These are phyloP conservation scores for Anagrus nilaparvatae DNA, from an alignment of 1,140 invertebrate species.

Conservation along the genomic window DNA sequence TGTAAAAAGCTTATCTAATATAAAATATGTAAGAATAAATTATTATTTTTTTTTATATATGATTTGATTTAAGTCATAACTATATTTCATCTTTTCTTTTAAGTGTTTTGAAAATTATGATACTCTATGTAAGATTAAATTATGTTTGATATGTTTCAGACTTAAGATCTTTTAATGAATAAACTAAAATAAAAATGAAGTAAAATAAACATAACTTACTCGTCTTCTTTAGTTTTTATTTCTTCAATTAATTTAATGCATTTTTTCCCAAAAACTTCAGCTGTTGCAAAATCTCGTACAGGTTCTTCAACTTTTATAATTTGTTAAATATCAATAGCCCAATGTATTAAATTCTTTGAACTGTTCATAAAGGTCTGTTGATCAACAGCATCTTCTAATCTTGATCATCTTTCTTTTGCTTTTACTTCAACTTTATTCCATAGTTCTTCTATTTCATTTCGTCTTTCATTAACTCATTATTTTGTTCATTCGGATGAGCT, in stretches of 20 bases:
- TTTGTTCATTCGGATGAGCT: slow-evolving; percentile 83
- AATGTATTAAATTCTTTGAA: slow-evolving; percentile 67
- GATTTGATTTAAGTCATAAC: too few species aligned
- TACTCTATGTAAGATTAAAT: too few species aligned
- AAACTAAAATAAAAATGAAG: slow-evolving; percentile 1
- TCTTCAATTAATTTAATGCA: slow-evolving; percentile 87
- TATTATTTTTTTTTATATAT: too few species aligned
- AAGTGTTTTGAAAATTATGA: too few species aligned
- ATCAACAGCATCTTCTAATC: slow-evolving; percentile 87
- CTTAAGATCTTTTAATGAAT: neutral
- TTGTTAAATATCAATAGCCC: slow-evolving; percentile 70
- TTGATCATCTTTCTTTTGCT: slow-evolving; percentile 64
- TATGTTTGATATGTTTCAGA: too few species aligned
- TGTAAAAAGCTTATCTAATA: slow-evolving; percentile 1
- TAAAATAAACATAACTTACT: slow-evolving; percentile 47
- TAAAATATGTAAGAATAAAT: too few species aligned
- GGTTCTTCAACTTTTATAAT: slow-evolving; percentile 72
- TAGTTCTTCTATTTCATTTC: slow-evolving; percentile 75
- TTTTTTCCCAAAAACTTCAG: slow-evolving; percentile 81
- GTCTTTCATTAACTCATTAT: slow-evolving; percentile 71
- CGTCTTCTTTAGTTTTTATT: slow-evolving; percentile 81
- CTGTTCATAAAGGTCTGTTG: slow-evolving; percentile 89
- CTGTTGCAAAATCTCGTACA: slow-evolving; percentile 80
- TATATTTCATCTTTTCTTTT: too few species aligned
- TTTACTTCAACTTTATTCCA: slow-evolving; percentile 83